Conservation (phyloP, 2,797 vertebrate genomes). For the Chaetodon trifasciatus region DNA sequence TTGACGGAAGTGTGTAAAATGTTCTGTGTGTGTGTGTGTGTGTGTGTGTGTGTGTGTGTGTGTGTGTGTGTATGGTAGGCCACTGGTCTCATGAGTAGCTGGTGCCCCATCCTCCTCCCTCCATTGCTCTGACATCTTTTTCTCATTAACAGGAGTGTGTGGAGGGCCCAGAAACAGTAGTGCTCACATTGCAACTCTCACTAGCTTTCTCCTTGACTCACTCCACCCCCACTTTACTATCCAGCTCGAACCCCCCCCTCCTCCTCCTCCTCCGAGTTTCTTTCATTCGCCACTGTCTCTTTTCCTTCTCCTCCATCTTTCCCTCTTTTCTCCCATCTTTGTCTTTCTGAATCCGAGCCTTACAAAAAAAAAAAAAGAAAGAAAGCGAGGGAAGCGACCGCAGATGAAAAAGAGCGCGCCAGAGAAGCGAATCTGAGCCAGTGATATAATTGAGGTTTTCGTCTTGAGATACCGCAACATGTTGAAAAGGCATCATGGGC, state of each 20-base stretch:
- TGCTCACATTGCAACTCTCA: constrained; percentile 80
- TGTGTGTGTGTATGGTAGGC: constrained; percentile 7
- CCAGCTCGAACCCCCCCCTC: constrained; percentile 23
- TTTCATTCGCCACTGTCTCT: too few species aligned
- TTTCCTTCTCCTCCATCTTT: not conserved
- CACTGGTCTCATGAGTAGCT: constrained; percentile 37
- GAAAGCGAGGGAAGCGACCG: constrained; percentile 44
- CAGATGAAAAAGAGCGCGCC: constrained; percentile 46
- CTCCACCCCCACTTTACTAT: constrained; percentile 54
- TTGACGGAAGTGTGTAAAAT: not conserved
- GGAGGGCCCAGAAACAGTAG: constrained; percentile 83
- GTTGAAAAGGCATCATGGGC: constrained; percentile 79
- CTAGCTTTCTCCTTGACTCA: constrained; percentile 33
- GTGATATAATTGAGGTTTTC: constrained; percentile 75
- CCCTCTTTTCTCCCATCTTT: constrained; percentile 30
- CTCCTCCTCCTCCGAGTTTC: constrained; percentile 10
- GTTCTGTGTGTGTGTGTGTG: constrained; percentile 22
- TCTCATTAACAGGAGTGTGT: constrained; percentile 85
- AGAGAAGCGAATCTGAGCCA: constrained; percentile 53
- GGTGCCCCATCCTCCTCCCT: constrained; percentile 64
- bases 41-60: constrained; percentile 30
- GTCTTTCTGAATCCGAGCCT: constrained; percentile 32
- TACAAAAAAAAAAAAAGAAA: constrained; percentile 15
- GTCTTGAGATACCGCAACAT: constrained; percentile 70
- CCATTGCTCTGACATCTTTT: constrained; percentile 83